Conservation (phyloP, 2,888 invertebrate genomes). For the Nomada goodeniana region DNA sequence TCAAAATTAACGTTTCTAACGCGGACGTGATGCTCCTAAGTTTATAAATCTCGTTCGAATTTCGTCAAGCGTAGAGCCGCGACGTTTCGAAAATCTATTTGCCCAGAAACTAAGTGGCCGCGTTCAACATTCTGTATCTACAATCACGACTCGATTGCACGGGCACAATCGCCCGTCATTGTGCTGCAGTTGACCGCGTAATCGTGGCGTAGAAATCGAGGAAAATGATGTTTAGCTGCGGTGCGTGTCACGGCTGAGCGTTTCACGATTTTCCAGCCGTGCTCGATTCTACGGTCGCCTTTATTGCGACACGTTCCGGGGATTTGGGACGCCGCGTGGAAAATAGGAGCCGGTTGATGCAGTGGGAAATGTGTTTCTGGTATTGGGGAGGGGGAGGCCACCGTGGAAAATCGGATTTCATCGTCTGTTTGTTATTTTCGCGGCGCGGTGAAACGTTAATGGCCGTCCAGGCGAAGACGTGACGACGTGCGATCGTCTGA, state of each 20-base stretch:
- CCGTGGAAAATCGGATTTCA: constrained; percentile 64
- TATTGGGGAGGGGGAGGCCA: constrained; percentile 16
- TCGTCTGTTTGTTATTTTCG: constrained; percentile 63
- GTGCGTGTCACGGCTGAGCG: constrained; percentile 54
- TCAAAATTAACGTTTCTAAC: too few relatives aligned
- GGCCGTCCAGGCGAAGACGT: constrained; percentile 19
- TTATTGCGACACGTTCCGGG: constrained; percentile 62
- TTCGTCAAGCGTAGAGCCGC: too few relatives aligned
- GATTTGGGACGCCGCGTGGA: constrained; percentile 32
- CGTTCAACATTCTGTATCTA: too few relatives aligned
- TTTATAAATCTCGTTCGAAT: too few relatives aligned
- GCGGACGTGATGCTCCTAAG: too few relatives aligned
- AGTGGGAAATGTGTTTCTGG: constrained; percentile 32
- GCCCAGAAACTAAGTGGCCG: too few relatives aligned
- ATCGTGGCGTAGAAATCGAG: constrained; percentile 55
- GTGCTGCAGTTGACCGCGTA: constrained; percentile 13
- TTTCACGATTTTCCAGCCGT: constrained; percentile 50
- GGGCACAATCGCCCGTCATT: background rate
- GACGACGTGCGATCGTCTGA: constrained; percentile 11
- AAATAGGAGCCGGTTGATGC: constrained; percentile 34
- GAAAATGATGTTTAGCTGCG: constrained; percentile 45
- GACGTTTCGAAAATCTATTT: too few relatives aligned
- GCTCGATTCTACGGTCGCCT: constrained; percentile 39
- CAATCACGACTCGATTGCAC: too few relatives aligned
- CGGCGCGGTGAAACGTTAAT: constrained; percentile 40